Evolutionary conservation across 2,888 invertebrate genomes (phyloP).

Genomic region (Taenaris catops): DNA sequence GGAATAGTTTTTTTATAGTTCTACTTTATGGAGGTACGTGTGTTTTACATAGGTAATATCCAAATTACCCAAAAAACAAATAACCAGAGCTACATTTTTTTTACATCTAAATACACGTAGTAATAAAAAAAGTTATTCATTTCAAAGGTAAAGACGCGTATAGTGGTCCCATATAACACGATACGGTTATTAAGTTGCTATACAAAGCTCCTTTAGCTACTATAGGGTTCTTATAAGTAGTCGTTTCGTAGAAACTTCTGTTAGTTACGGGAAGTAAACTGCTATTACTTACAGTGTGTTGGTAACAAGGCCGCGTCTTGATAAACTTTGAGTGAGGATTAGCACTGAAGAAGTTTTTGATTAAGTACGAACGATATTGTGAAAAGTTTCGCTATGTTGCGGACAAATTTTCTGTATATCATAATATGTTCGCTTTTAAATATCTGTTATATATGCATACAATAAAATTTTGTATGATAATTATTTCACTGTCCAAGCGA

Average conservation of each 20-base stretch:
- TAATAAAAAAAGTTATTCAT: no score
- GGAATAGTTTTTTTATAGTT: background rate
- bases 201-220: background rate
- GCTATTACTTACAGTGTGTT: constrained; percentile 5
- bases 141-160: background rate
- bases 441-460: no score
- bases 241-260: constrained; percentile 4
- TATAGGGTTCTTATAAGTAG: constrained; percentile 3
- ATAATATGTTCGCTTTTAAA: no score
- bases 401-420: no score
- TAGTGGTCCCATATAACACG: no score
- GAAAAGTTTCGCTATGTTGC: no score
- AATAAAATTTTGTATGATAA: no score
- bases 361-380: constrained; percentile 8
- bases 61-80: no score
- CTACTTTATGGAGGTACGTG: background rate
- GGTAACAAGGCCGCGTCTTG: constrained; percentile 3
- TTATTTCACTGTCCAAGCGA: no score
- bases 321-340: constrained; percentile 9
- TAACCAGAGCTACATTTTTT: no score
- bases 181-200: background rate
- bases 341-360: constrained; percentile 9
- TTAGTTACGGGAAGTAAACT: constrained; percentile 2
- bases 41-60: background rate
- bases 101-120: no score